These are phyloP conservation scores for Crax fasciolata DNA, from an alignment of 2,797 vertebrate genomes.

Conservation along the genomic window DNA sequence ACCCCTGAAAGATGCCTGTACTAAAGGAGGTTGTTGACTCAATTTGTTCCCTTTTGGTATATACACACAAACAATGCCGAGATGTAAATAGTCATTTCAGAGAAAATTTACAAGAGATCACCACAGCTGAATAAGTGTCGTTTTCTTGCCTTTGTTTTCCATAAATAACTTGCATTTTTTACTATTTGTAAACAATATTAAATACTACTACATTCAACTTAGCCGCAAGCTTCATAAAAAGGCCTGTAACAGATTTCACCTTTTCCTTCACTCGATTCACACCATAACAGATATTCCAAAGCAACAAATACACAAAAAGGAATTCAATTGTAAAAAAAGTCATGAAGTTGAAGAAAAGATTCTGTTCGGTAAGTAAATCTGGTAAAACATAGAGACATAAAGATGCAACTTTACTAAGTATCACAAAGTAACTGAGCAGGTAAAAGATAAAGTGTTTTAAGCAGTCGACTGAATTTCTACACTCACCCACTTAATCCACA, in stretches of 20 bases:
- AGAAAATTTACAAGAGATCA: background rate
- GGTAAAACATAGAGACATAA: background rate
- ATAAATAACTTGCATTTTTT: background rate
- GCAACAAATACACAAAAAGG: background rate
- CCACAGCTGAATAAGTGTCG: background rate
- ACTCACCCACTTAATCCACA: background rate
- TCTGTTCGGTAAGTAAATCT: background rate
- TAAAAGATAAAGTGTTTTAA: background rate
- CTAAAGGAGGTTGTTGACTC: too few species aligned
- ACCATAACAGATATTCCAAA: background rate
- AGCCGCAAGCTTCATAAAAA: background rate
- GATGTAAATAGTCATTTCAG: background rate
- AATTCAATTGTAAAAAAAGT: too few species aligned
- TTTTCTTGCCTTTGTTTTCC: background rate
- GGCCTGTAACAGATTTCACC: background rate
- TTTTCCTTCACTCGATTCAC: background rate
- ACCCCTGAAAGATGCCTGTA: background rate
- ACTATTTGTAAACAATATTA: background rate
- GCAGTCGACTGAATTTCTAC: background rate
- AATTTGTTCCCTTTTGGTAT: background rate
- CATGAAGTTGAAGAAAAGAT: background rate
- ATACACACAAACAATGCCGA: background rate
- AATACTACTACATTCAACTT: background rate
- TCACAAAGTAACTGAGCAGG: background rate
- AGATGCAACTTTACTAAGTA: background rate